phyloP scores from a whole-genome alignment of 2,888 invertebrate species.

The Epinotia ramella region DNA sequence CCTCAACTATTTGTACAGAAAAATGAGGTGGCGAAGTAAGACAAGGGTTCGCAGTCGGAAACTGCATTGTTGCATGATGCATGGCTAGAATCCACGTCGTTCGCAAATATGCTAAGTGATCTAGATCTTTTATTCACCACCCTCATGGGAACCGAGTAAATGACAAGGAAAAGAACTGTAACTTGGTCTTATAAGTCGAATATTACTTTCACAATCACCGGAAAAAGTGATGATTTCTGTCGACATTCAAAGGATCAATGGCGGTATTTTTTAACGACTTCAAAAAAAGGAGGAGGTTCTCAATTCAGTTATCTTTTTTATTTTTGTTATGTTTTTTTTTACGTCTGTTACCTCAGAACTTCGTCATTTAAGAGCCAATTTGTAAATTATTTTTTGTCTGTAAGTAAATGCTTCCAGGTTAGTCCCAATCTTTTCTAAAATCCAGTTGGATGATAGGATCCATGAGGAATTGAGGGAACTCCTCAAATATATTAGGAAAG shows the following conservation, averaged over 20 bases:
- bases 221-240: background rate
- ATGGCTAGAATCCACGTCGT: constrained; percentile 13
- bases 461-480: no score
- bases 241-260: background rate
- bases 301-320: no score
- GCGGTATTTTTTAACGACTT: background rate
- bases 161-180: constrained; percentile 1
- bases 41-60: constrained; percentile 15
- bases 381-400: no score
- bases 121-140: constrained; percentile 29
- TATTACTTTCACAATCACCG: background rate
- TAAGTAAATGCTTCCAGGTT: no score
- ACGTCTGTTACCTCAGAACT: no score
- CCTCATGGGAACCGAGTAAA: constrained; percentile 2
- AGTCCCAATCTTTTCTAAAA: no score
- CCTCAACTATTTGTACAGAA: background rate
- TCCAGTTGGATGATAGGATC: no score
- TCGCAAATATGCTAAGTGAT: constrained; percentile 36
- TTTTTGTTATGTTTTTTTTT: no score
- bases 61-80: constrained; percentile 26
- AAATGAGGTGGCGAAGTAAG: background rate
- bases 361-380: no score
- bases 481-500: no score
- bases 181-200: background rate
- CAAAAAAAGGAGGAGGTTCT: no score